Conservation (phyloP, 2,888 invertebrate species). For the Empis stercorea region DNA sequence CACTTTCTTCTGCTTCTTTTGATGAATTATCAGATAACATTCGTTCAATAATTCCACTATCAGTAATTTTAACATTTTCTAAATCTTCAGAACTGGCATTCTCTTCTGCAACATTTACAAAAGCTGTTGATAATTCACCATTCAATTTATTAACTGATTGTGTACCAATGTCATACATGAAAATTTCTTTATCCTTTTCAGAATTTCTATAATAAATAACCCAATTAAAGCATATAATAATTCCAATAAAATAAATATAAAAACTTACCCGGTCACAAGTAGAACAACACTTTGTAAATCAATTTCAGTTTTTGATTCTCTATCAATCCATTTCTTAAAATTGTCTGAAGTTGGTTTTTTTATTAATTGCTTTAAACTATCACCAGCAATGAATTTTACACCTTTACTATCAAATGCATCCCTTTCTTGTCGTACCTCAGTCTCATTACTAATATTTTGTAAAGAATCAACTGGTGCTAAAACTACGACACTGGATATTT, state of each 20-base stretch:
- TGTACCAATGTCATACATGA: slow-evolving; percentile 70
- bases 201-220: slow-evolving; percentile 19
- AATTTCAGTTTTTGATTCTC: slow-evolving; percentile 58
- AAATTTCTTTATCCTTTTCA: slow-evolving; percentile 58
- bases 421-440: slow-evolving; percentile 41
- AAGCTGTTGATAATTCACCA: slow-evolving; percentile 71
- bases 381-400: slow-evolving; percentile 60
- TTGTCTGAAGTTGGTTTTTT: slow-evolving; percentile 64
- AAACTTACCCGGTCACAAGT: slow-evolving; percentile 64
- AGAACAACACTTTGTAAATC: slow-evolving; percentile 71
- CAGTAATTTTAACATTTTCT: slow-evolving; percentile 43
- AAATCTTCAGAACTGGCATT: slow-evolving; percentile 57
- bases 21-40: slow-evolving; percentile 7
- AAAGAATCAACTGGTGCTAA: slow-evolving; percentile 68
- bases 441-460: slow-evolving; percentile 17
- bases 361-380: slow-evolving; percentile 59
- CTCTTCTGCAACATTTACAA: slow-evolving; percentile 77
- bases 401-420: slow-evolving; percentile 48
- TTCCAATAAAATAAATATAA: no score
- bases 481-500: slow-evolving; percentile 74
- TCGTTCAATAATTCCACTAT: slow-evolving; percentile 32
- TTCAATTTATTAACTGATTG: slow-evolving; percentile 62
- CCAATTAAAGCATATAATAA: background rate
- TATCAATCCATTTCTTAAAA: slow-evolving; percentile 66
- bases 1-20: background rate